A percentile compares a stretch with the other conserved stretches of the same genome.
These are phyloP conservation scores for Diarsia mendica DNA, from an alignment of 2,888 invertebrate genomes.

Conservation along the genomic window DNA sequence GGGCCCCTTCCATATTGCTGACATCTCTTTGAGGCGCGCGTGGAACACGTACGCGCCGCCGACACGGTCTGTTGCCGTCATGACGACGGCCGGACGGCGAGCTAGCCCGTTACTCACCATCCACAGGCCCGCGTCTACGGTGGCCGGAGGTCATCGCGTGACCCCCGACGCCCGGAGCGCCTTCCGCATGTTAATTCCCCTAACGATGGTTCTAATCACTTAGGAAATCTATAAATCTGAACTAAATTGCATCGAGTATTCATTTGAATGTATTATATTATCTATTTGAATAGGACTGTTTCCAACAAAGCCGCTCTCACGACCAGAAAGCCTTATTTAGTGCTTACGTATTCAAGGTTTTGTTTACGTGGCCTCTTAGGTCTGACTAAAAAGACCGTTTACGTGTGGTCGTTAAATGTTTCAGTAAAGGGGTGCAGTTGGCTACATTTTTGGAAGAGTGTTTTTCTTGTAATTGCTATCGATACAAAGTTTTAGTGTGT, in stretches of 20 bases:
- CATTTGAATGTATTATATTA: constrained; percentile 47
- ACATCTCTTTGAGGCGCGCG: no score
- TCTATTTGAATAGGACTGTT: constrained; percentile 43
- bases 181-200: constrained; percentile 38
- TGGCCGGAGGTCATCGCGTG: no score
- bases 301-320: constrained; percentile 32
- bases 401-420: constrained; percentile 5
- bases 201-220: constrained; percentile 41
- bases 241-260: constrained; percentile 49
- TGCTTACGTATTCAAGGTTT: constrained; percentile 44
- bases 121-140: no score
- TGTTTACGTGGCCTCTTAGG: constrained; percentile 22
- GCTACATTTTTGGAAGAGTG: not conserved
- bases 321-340: constrained; percentile 38
- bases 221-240: constrained; percentile 50
- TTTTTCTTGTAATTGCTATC: constrained; percentile 4
- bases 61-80: no score
- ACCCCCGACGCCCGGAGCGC: no score
- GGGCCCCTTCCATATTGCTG: no score
- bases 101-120: no score
- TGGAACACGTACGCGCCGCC: no score
- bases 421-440: constrained; percentile 12
- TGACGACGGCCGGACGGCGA: no score
- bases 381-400: constrained; percentile 13
- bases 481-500: not conserved